Base-by-base conservation (phyloP, 2,888 invertebrate genomes). In the Tetragonula carbonaria region DNA sequence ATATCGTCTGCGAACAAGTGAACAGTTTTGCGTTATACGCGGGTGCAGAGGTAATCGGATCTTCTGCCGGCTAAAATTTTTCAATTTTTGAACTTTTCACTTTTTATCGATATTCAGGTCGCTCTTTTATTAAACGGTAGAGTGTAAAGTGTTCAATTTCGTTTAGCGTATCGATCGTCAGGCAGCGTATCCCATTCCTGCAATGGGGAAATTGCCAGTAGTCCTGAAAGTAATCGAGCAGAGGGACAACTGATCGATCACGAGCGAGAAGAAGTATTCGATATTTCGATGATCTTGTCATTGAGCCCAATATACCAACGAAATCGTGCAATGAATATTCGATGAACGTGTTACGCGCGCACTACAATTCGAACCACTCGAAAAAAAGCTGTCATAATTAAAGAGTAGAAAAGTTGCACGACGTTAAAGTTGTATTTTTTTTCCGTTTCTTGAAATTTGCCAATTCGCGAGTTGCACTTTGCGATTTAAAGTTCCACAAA, bases 11-110 rank as follows among this genome's bases (percentile, higher is more conserved):
- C 81, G 80, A 84, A 87, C 78, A 78, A 84, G 80, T 88, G 87
- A 90, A 90, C 86, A 83, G 80, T 80, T 65, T 83, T 84, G 85
- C 86, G 88, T 88, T 82, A 78, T 88, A 87, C 90, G 86, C 80
- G 86, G 65, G 68, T 70, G 55, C 66, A 33, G 33, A 57, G 63
- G 62, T 78, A 84, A 83, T 85, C 85, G 89, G 88, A 89, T 87
- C 88, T 87, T 77, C n/a, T 11, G 75, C 45, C 8, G 8, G 45
- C 8, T 11, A 86, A 86, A 86, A 88, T 87, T 33, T 33, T 33
- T 33, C 33, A 33, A 33, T 33, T 33, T 45, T 45, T 8, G 45
- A 45, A 45, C 8, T 8, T 65, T 55, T 75, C 65, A 18, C 59
- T 70, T 45, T 78, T 55, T 68, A 68, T 50, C 67, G 59, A 71